Base-by-base conservation (phyloP, 2,888 invertebrate genomes). In the Hydriomena furcata region DNA sequence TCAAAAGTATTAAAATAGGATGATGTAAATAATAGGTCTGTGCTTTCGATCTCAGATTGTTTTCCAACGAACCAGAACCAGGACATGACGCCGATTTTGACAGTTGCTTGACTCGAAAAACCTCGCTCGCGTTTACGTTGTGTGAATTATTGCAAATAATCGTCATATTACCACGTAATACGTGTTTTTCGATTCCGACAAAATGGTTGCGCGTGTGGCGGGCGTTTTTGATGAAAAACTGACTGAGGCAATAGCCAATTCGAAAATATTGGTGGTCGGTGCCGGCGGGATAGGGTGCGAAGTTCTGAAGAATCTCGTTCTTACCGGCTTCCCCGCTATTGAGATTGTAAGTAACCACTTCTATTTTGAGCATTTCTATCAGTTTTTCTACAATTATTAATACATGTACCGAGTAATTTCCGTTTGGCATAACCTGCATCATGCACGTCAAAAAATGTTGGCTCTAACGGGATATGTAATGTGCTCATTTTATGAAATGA, bases 261-360 rank as follows among this genome's bases (percentile, higher is more conserved):
- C 95, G 7, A 96, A 96, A 86, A 88, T 98, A 38, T 90, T 98
- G 55, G 94, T 98, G 8, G 97, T 98, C 17, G 99, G 99, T 44
- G 99, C 99, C 68, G 99, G 99, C 60, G 99, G 99, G 50, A 99
- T 99, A 72, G 99, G 99, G 58, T 99, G 99, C 90, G 99, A 99
- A 90, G 93, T 99, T 63, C 90, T 99, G 27, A 99, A 99, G 84
- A 98, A 99, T 91, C 93, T 99, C 60, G 98, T 98, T 23, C 91
- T 99, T 36, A 95, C 97, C 58, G 99, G 99, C 57, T 99, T 99
- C 79, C 93, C 93, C 28, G 92, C 97, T 64, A 97, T 99, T 67
- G 96, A 98, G 91, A 95, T 99, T 73, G 99, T 99, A 92, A 91
- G 95, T 92, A 56, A 46, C 61, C 25, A 20, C 12, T 45, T 17